Percentiles rank a stretch among this genome's conserved stretches.
These are phyloP conservation scores for Salvelinus fontinalis DNA, from an alignment of 2,113 vertebrate genomes.

Conservation along the genomic window DNA sequence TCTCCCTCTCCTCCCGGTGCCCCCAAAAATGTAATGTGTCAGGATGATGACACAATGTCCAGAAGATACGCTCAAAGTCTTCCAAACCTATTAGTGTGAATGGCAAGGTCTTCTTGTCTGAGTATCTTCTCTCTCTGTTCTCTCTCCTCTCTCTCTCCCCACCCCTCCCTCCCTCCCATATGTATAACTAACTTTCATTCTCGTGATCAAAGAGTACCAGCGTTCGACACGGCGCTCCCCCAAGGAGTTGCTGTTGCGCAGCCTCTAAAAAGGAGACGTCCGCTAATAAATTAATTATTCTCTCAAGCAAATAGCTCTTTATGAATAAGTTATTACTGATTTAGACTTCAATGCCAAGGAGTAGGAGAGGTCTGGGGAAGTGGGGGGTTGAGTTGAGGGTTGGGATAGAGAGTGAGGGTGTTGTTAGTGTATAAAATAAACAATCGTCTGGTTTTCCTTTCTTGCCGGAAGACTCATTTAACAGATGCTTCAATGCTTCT, in stretches of 20 bases:
- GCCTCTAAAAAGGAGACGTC: conserved; percentile 69
- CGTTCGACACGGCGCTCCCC: conserved; percentile 63
- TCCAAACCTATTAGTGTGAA: conserved; percentile 69
- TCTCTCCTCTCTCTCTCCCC: background rate
- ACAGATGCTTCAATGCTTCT: conserved; percentile 60
- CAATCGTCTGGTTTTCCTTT: conserved; percentile 50
- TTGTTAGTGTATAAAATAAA: conserved; percentile 49
- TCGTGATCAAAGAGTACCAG: conserved; percentile 71
- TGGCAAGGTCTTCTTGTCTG: conserved; percentile 58
- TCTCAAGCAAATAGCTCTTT: conserved; percentile 72
- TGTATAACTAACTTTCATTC: conserved; percentile 69
- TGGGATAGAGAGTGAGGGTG: conserved; percentile 27
- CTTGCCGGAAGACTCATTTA: conserved; percentile 36
- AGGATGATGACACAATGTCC: conserved; percentile 66
- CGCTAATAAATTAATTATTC: conserved; percentile 71
- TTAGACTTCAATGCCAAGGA: conserved; percentile 63
- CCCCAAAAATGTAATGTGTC: conserved; percentile 31
- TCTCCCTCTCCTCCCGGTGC: background rate
- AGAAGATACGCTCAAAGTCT: conserved; percentile 56
- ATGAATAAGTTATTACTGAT: conserved; percentile 77
- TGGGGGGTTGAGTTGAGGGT: conserved; percentile 31
- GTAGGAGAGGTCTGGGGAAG: conserved; percentile 41
- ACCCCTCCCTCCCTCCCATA: conserved; percentile 27
- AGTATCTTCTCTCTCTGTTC: conserved; percentile 41
- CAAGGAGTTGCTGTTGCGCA: conserved; percentile 55